Base-by-base conservation (phyloP, 1,140 invertebrate genomes). In the Lutraria rhynchaena region DNA sequence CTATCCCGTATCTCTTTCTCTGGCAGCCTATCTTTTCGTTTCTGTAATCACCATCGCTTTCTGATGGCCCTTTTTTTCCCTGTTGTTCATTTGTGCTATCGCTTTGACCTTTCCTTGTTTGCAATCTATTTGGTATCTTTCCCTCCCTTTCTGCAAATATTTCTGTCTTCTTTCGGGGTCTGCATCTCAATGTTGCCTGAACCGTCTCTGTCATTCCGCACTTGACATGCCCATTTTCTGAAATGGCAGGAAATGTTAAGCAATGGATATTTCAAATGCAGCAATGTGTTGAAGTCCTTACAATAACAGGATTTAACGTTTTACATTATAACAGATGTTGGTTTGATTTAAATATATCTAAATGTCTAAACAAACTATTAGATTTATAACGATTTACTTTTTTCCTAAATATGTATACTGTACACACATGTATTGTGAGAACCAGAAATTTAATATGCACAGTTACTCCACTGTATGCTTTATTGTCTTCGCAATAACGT, bases 271-370 rank as follows among this genome's bases (percentile, higher is more conserved):
- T n/a, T 15, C 24, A 11, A 15, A n/a, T 55, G 53, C 53, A 55
- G 53, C 24, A 55, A 55, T n/a, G 53, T 55, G 17, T 55, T 55
- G 24, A 11, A 22, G 53, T 55, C 53, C 53, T 55, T 55, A 49
- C 44, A 49, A 49, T 49, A 49, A 49, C 44, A 49, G 44, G 44
- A 49, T 11, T 49, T 49, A 19, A 49, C 44, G 19, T 19, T 49
- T 11, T 49, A 19, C 19, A 9, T 11, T 49, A 9, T 19, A 9
- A 49, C 44, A 49, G 44, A 11, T 49, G 11, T 49, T 11, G 44
- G 44, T 49, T 19, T 11, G 19, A 49, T 49, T 49, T 11, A 11
- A 11, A 11, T 49, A 49, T 19, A 11, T 11, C 11, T 49, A 49
- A 49, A 19, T 49, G 44, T 49, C 11, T 49, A 49, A 49, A 49